phyloP scores from a whole-genome alignment of 2,888 invertebrate species.

The Willowsia nigromaculata region DNA sequence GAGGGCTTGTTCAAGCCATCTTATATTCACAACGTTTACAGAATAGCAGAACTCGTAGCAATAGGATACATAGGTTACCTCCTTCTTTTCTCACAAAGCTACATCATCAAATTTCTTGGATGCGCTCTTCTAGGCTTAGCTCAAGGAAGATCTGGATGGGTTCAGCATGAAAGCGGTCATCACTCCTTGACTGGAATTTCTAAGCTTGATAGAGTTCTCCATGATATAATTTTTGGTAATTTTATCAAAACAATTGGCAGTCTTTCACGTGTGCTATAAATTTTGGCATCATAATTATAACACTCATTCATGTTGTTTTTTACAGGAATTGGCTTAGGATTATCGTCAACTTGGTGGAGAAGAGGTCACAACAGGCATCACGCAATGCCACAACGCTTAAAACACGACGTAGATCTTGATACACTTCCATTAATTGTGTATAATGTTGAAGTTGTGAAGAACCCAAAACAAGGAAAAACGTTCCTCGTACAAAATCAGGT shows the following conservation, averaged over 20 bases:
- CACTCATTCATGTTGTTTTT: not conserved
- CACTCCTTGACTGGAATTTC: conserved; percentile 73
- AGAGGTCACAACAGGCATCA: conserved; percentile 76
- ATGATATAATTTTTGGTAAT: conserved; percentile 73
- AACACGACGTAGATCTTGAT: conserved; percentile 76
- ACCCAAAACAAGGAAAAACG: conserved; percentile 67
- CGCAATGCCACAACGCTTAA: conserved; percentile 76
- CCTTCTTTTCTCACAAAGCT: conserved; percentile 69
- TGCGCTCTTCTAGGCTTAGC: conserved; percentile 68
- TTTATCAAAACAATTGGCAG: no score
- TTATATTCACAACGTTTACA: conserved; percentile 69
- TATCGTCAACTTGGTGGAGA: conserved; percentile 75
- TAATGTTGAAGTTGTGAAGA: conserved; percentile 71
- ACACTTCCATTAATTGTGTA: conserved; percentile 74
- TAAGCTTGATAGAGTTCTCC: conserved; percentile 69
- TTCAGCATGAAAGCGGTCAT: conserved; percentile 76
- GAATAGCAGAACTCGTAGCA: conserved; percentile 67
- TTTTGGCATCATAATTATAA: no score
- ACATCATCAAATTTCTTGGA: conserved; percentile 72
- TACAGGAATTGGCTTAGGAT: conserved; percentile 67
- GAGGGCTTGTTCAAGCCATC: conserved; percentile 75
- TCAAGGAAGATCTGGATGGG: conserved; percentile 75
- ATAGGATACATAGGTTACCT: conserved; percentile 71
- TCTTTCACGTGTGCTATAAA: no score
- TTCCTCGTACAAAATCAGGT: conserved; percentile 74